Evolutionary conservation across 2,113 vertebrate species (phyloP).

Genomic region (Forbesichthys papilliferus): DNA sequence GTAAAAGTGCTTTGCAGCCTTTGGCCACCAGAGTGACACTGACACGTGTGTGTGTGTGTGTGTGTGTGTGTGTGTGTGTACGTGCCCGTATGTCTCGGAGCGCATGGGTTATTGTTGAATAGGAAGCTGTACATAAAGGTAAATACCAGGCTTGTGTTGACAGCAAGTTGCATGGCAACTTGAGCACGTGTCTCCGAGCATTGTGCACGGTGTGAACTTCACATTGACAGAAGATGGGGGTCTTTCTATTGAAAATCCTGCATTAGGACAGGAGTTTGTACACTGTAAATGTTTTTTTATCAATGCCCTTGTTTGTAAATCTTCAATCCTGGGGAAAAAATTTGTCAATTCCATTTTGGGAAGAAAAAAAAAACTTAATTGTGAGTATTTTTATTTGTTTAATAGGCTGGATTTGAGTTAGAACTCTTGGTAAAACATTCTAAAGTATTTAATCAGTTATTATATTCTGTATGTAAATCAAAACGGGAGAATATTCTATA

Average conservation of each 20-base stretch:
- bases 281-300: conserved; percentile 95
- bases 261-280: conserved; percentile 97
- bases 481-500: conserved; percentile 80
- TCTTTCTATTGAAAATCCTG: conserved; percentile 90
- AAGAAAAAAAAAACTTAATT: conserved; percentile 68
- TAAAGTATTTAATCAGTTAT: conserved; percentile 83
- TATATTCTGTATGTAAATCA: conserved; percentile 84
- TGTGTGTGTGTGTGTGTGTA: conserved; percentile 79
- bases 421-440: conserved; percentile 90
- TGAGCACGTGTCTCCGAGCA: conserved; percentile 71
- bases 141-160: conserved; percentile 76
- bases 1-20: conserved; percentile 89
- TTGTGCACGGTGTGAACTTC: conserved; percentile 63
- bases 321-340: conserved; percentile 83
- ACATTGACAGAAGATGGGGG: conserved; percentile 83
- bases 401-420: conserved; percentile 94
- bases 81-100: conserved; percentile 64
- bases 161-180: conserved; percentile 92
- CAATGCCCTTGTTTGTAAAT: conserved; percentile 91
- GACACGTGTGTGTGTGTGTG: conserved; percentile 84
- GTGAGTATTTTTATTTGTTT: conserved; percentile 70
- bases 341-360: conserved; percentile 87
- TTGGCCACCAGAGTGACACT: conserved; percentile 83
- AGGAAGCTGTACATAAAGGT: conserved; percentile 84
- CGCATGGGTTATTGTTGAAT: conserved; percentile 73